Evolutionary conservation across 2,797 vertebrate genomes (phyloP), one percentile per base, ranked within the genome.

Genomic region (Acrossocheilus fasciatus): DNA sequence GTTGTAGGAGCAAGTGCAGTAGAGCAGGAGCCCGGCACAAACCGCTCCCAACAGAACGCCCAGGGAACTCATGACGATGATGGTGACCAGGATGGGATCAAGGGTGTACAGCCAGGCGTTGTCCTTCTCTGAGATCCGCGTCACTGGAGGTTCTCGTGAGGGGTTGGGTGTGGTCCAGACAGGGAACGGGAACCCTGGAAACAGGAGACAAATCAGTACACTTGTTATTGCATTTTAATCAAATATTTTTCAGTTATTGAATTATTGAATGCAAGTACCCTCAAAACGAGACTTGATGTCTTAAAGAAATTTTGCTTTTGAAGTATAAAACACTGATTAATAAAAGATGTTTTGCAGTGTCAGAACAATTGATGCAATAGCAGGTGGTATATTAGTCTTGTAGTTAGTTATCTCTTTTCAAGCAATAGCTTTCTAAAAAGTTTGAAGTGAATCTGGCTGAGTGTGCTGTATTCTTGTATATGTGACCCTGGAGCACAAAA

Each of bases 71-170:
- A 99, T 98, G 6, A 98, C 98, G 12, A 99, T 99, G 93, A 99
- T 99, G 94, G 98, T 99, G 90, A 99, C 97, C 86, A 99, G 96
- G 92, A 99, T 99, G 83, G 98, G 98, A 88, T 99, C 98, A 90
- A 99, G 94, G 0, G 97, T 97, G 94, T 98, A 98, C 0, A 99
- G 95, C 98, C 98, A 99, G 91, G 94, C 97, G 87, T 97, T 98
- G 91, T 98, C 98, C 87, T 97, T 97, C 90, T 97, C 96, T 1
- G 97, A 95, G 47, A 96, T 94, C 0, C 96, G 92, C 2, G 95
- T 96, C 66, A 97, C 95, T 7, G 97, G 95, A 68, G 96, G 96
- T 79, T 96, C 97, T 79, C 95, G 91, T 3, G 96, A 95, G 41
- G 97, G 97, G 77, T 81, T 94, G 87, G 91, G 94, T 68, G 96